phyloP scores from a whole-genome alignment of 2,113 vertebrate species.

The Acanthochromis polyacanthus region DNA sequence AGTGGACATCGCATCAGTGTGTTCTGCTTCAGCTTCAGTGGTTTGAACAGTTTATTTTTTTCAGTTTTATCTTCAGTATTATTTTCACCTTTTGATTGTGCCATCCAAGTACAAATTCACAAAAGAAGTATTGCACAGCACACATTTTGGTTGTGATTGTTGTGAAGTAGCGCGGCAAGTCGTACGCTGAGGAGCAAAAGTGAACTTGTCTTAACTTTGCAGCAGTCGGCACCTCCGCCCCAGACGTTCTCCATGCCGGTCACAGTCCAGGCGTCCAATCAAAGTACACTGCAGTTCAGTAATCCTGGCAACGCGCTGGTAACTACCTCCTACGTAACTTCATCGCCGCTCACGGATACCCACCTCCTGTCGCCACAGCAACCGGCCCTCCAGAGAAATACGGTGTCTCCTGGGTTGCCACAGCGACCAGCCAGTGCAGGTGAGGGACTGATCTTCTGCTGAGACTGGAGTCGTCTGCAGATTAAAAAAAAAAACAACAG shows the following conservation, averaged over 20 bases:
- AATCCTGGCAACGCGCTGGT: conserved; percentile 93
- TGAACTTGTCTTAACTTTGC: conserved; percentile 45
- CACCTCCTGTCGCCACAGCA: conserved; percentile 96
- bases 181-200: background rate
- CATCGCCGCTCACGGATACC: conserved; percentile 93
- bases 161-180: background rate
- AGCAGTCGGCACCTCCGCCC: conserved; percentile 92
- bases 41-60: no score
- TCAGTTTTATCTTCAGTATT: no score
- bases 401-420: conserved; percentile 94
- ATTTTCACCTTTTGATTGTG: no score
- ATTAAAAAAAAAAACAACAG: conserved; percentile 11
- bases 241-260: conserved; percentile 98
- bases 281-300: conserved; percentile 94
- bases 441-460: conserved; percentile 71
- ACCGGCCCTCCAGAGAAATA: conserved; percentile 92
- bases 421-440: conserved; percentile 97
- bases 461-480: background rate
- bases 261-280: conserved; percentile 94
- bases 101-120: no score
- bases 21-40: no score
- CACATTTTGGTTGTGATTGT: background rate
- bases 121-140: no score
- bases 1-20: no score
- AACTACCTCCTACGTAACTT: conserved; percentile 94